phyloP scores from a whole-genome alignment of 2,113 vertebrate genomes.

The Albula glossodonta region DNA sequence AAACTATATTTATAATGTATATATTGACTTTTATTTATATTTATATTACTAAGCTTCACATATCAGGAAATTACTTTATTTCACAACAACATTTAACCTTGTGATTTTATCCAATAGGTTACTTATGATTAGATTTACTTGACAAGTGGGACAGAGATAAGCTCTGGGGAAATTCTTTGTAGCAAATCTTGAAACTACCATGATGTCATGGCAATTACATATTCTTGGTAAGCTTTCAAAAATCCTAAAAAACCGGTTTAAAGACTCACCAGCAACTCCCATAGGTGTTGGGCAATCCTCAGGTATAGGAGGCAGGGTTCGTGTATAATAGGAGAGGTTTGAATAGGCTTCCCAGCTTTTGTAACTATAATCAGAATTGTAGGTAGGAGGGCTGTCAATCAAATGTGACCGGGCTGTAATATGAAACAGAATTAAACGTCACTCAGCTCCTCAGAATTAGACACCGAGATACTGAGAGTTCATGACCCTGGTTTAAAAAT shows the following conservation, averaged over 20 bases:
- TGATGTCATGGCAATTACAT: slow-evolving; percentile 40
- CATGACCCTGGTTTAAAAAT: neutral
- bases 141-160: neutral
- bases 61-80: neutral
- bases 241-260: slow-evolving; percentile 73
- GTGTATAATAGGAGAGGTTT: slow-evolving; percentile 91
- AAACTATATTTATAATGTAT: neutral
- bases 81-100: neutral
- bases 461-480: neutral
- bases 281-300: slow-evolving; percentile 91
- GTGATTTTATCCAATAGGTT: neutral
- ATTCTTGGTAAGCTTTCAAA: slow-evolving; percentile 43
- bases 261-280: slow-evolving; percentile 87
- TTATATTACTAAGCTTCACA: neutral
- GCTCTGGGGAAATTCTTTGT: neutral
- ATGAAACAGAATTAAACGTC: slow-evolving; percentile 19
- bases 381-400: slow-evolving; percentile 94
- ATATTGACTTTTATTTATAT: neutral
- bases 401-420: slow-evolving; percentile 85
- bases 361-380: slow-evolving; percentile 83
- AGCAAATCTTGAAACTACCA: neutral
- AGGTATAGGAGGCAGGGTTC: slow-evolving; percentile 85
- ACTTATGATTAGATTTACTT: neutral
- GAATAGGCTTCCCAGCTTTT: slow-evolving; percentile 95
- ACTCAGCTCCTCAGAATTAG: neutral